Evolutionary conservation across 2,113 vertebrate species (phyloP).

Genomic region (Ophthalmolycus amberensis): DNA sequence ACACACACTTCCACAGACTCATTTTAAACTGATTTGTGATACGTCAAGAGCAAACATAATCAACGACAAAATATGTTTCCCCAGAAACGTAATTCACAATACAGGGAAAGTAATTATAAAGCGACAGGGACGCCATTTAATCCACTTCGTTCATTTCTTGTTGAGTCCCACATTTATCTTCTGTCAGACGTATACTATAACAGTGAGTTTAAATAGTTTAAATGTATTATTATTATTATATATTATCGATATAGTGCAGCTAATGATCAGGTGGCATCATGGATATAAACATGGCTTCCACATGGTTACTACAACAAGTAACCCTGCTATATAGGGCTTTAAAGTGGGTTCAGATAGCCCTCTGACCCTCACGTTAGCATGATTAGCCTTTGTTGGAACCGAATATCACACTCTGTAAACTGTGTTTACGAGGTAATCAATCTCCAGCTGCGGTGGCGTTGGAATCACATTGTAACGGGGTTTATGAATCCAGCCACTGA

Average conservation of each 20-base stretch:
- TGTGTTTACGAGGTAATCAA: slow-evolving; percentile 57
- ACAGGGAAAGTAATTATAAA: too few species aligned
- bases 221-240: background rate
- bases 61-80: too few species aligned
- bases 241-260: background rate
- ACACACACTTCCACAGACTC: too few species aligned
- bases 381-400: slow-evolving; percentile 36
- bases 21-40: too few species aligned
- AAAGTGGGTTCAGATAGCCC: slow-evolving; percentile 2
- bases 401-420: slow-evolving; percentile 43
- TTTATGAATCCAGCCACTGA: slow-evolving; percentile 55
- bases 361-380: slow-evolving; percentile 22
- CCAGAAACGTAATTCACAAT: too few species aligned
- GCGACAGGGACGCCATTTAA: too few species aligned
- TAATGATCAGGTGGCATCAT: background rate
- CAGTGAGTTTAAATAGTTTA: background rate
- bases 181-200: background rate
- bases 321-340: background rate
- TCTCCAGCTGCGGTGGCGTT: slow-evolving; percentile 23
- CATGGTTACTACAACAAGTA: background rate
- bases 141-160: background rate
- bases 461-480: slow-evolving; percentile 41
- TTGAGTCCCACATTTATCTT: background rate
- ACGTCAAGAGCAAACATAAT: too few species aligned
- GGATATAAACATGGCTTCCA: background rate